These are phyloP conservation scores for Geococcyx californianus DNA, from an alignment of 2,113 vertebrate species.

Conservation along the genomic window DNA sequence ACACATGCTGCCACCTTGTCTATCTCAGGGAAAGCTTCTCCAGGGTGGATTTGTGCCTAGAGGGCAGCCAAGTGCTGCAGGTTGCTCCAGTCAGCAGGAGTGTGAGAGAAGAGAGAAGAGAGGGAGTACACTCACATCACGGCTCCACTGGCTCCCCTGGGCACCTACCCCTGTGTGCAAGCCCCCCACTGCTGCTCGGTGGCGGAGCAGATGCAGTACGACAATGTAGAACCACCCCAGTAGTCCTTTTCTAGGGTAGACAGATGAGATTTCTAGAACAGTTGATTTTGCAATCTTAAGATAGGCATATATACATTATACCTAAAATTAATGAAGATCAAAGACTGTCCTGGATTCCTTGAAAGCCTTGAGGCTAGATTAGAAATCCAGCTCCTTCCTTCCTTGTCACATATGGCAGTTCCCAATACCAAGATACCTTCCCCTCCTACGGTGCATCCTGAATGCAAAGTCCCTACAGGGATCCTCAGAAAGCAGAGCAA, in stretches of 20 bases:
- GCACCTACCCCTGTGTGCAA: neutral
- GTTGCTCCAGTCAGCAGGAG: neutral
- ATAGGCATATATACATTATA: neutral
- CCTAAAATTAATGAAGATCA: neutral
- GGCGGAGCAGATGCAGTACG: fast-evolving
- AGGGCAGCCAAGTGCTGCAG: neutral
- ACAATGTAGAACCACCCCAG: neutral
- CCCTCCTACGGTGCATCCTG: neutral
- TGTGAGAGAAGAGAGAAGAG: neutral
- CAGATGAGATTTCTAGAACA: neutral
- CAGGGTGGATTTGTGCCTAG: neutral
- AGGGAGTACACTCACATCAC: neutral
- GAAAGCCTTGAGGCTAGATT: neutral
- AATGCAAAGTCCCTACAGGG: neutral
- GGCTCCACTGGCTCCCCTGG: fast-evolving
- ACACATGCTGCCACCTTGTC: neutral
- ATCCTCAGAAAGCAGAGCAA: neutral
- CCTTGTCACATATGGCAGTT: neutral
- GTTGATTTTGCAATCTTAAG: neutral
- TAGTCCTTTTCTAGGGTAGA: neutral
- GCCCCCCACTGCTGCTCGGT: fast-evolving
- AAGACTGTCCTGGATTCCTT: neutral
- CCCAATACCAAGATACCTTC: fast-evolving
- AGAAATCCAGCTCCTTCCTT: neutral
- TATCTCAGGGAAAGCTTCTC: neutral